Evolutionary conservation across 2,888 invertebrate genomes (phyloP).

Genomic region (Willowsia nigromaculata): DNA sequence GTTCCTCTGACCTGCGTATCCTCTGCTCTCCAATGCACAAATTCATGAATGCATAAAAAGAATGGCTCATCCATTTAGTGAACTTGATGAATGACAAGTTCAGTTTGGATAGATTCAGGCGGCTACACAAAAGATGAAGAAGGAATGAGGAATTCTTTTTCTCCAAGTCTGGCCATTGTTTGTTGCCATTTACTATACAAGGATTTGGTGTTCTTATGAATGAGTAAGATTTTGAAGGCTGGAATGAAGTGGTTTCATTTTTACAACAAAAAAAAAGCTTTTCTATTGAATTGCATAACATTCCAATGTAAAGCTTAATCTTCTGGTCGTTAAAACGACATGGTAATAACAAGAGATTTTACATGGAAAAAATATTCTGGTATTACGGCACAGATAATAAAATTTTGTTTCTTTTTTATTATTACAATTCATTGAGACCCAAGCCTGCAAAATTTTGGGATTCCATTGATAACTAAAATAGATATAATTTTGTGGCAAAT

Average conservation of each 20-base stretch:
- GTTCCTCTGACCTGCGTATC: not conserved
- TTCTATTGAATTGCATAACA: not conserved
- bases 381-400: not conserved
- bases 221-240: not conserved
- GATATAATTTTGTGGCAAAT: too few species aligned
- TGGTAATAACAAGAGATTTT: not conserved
- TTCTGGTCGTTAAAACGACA: not conserved
- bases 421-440: too few species aligned
- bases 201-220: not conserved
- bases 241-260: conserved; percentile 19
- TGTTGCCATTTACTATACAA: not conserved
- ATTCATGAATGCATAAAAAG: not conserved
- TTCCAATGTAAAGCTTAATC: not conserved
- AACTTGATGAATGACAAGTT: conserved; percentile 65
- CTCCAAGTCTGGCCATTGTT: not conserved
- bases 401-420: not conserved
- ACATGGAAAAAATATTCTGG: not conserved
- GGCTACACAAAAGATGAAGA: not conserved
- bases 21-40: not conserved
- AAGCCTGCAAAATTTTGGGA: too few species aligned
- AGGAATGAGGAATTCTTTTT: conserved; percentile 16
- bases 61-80: conserved; percentile 1
- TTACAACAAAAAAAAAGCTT: not conserved
- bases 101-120: not conserved
- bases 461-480: too few species aligned